Base-by-base conservation (phyloP, 2,888 invertebrate species). In the Nesidiocoris tenuis region DNA sequence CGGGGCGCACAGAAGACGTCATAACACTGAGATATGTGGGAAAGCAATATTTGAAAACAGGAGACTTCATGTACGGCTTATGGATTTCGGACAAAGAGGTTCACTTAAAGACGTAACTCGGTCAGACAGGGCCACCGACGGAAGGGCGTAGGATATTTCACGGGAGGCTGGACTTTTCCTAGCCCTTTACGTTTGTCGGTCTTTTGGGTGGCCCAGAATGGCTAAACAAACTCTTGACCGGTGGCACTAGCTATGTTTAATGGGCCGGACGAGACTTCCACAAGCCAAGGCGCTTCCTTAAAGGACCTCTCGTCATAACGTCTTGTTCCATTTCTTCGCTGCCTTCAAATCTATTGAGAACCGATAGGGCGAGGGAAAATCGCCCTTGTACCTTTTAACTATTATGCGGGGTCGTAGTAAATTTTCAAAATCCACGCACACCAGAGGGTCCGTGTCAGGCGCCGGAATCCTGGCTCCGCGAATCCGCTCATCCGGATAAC, bases 171-270 rank as follows among this genome's bases (percentile, higher is more conserved):
- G 59, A 57, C 59, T 57, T n/a, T 59, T 57, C 23, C 24, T 7
- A 16, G 39, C 12, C 39, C 39, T 39, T 39, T 39, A 39, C 63
- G 17, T 70, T 70, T 70, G 70, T 70, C 70, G 70, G 70, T 70
- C 70, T 59, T 59, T 59, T 59, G 66, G 70, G 70, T 59, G 59
- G 70, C 57, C 70, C 59, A n/a, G 7, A 7, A 21, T 19, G 59
- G 70, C 70, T 70, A 70, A 70, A 70, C 70, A 70, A 70, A 70
- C 70, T 70, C 70, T 23, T n/a, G 70, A 18, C 70, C 7, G 24
- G 39, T 39, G 39, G 39, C 39, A 39, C 39, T 39, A 39, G 39
- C 39, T 39, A 70, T 12, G 59, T 25, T 23, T 59, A 70, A 70
- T 70, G 70, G 70, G 59, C 22, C 59, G 70, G 2, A 22, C 67